These are phyloP conservation scores for Procapra przewalskii DNA, from an alignment of 2,113 vertebrate genomes.

Conservation along the genomic window DNA sequence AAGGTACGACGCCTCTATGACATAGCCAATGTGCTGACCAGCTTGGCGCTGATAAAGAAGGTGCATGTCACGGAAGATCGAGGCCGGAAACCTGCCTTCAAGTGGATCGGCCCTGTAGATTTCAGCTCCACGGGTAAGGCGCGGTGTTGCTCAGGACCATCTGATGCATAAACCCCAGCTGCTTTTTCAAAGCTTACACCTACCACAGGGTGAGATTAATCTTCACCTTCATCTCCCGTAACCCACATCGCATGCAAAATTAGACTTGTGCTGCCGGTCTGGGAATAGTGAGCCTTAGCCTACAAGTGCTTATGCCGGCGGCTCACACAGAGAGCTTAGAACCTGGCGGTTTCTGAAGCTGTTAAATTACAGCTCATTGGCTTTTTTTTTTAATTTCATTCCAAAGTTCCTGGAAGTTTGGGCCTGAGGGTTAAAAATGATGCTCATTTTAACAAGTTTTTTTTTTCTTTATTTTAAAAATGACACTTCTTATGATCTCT, in stretches of 20 bases:
- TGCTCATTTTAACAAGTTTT: neutral
- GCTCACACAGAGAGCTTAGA: neutral
- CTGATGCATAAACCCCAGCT: neutral
- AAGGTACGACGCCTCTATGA: slow-evolving; percentile 95
- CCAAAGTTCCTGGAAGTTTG: neutral
- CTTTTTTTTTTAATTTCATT: slow-evolving; percentile 2
- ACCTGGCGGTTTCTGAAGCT: neutral
- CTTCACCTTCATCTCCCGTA: neutral
- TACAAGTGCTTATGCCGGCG: neutral
- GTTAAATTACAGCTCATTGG: neutral
- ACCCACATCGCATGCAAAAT: neutral
- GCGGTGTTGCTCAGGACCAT: neutral
- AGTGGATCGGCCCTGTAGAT: slow-evolving; percentile 91
- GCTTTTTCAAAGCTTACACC: neutral
- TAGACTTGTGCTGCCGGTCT: neutral
- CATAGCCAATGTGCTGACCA: slow-evolving; percentile 94
- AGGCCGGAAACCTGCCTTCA: slow-evolving; percentile 92
- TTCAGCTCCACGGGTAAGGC: slow-evolving; percentile 80
- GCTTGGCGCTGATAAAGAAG: slow-evolving; percentile 92
- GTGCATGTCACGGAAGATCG: slow-evolving; percentile 89
- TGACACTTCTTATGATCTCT: neutral
- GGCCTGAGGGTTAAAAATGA: neutral
- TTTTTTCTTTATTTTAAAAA: neutral
- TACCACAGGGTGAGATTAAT: neutral
- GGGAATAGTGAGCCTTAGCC: neutral